phyloP scores from a whole-genome alignment of 2,888 invertebrate genomes.

The Tiliacea citrago region DNA sequence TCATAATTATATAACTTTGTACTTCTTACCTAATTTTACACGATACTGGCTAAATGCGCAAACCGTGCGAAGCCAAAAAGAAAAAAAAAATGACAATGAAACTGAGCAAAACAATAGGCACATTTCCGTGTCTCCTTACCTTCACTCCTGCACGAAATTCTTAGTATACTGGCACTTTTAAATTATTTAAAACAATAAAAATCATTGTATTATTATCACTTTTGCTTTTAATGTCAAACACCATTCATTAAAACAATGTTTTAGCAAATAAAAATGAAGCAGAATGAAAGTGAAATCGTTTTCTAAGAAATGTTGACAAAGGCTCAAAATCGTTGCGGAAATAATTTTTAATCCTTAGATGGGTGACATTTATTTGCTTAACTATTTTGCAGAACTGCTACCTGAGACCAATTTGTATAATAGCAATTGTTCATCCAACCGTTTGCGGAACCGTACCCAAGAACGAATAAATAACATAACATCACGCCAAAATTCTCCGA shows the following conservation, averaged over 20 bases:
- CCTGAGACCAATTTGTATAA: conserved; percentile 1
- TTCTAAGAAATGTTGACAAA: conserved; percentile 15
- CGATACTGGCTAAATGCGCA: too few relatives aligned
- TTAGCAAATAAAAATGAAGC: neutral
- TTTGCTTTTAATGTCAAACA: neutral
- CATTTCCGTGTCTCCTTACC: too few relatives aligned
- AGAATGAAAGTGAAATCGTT: conserved; percentile 1
- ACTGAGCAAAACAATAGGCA: too few relatives aligned
- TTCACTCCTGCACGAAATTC: too few relatives aligned
- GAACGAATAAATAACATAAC: neutral
- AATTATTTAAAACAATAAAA: conserved; percentile 2
- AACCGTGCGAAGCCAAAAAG: too few relatives aligned
- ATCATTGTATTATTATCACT: neutral
- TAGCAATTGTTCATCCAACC: neutral
- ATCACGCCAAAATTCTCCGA: neutral
- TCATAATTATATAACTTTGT: too few relatives aligned
- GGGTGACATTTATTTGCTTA: neutral
- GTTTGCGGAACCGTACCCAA: neutral
- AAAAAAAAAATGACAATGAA: too few relatives aligned
- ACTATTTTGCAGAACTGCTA: neutral
- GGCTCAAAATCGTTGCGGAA: neutral
- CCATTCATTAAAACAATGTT: neutral
- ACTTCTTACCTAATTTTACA: too few relatives aligned
- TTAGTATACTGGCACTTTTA: conserved; percentile 13
- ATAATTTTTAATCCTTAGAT: neutral